Evolutionary conservation across 2,888 invertebrate species (phyloP), one percentile per base, ranked within the genome.

Genomic region (Nemapogon koenigi): DNA sequence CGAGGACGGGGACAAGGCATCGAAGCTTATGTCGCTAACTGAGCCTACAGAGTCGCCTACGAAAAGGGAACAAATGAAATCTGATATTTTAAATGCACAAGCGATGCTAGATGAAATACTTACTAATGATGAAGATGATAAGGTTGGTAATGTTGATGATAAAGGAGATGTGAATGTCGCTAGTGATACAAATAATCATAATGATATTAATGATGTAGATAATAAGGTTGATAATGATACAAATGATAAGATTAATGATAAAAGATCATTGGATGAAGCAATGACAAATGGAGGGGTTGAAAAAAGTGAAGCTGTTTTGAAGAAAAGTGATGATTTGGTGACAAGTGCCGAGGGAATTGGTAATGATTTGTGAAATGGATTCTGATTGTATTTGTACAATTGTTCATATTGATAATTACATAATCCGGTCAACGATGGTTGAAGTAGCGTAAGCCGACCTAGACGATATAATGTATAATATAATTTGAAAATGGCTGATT

Each of bases 11-110:
- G 50, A 50, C 11, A 45, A n/a, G n/a, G 40, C 3, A 45, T 46
- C 33, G 32, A 43, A 43, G 27, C 16, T 43, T 17, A 3, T 13
- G 27, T 35, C 35, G 41, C 42, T 43, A 3, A 0, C 48, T 78
- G 0, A 48, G 57, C 0, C 49, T 50, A 0, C 44, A 76, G 0
- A 41, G 62, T 0, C 39, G 0, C 65, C 63, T 0, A 60, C 50
- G 29, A 71, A 55, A 37, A 47, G 44, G 1, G 48, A 55, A 25
- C 62, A 55, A 38, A 32, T 55, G 0, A 55, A 56, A 43, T 31
- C 38, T 0, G 55, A 59, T 4, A 19, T 47, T 46, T 2, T 39
- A 7, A 14, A 14, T 3, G 31, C 25, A 8, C 16, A 39, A 8
- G 10, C 15, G 7, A 14, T 19, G 16, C 48, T 51, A 4, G 52